These are phyloP conservation scores for Tinea pellionella DNA, from an alignment of 2,888 invertebrate species.

Conservation along the genomic window DNA sequence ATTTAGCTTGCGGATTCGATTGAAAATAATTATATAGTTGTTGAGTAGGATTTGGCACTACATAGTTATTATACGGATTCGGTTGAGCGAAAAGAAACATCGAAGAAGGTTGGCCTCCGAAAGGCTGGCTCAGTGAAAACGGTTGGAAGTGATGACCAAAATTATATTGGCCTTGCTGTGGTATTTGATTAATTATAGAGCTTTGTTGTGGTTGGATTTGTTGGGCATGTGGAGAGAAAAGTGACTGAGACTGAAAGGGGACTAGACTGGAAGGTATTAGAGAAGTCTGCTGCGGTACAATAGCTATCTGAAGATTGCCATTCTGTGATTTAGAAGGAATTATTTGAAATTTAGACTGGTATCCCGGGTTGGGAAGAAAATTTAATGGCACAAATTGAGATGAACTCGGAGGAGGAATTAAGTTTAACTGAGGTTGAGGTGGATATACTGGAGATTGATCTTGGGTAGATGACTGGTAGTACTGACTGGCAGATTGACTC, in stretches of 20 bases:
- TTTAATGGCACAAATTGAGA: constrained; percentile 51
- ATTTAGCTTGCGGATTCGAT: constrained; percentile 43
- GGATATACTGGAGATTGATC: constrained; percentile 27
- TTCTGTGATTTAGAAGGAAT: constrained; percentile 41
- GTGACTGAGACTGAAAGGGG: constrained; percentile 6
- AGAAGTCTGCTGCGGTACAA: constrained; percentile 33
- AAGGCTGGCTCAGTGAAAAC: constrained; percentile 33
- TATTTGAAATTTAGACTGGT: constrained; percentile 55
- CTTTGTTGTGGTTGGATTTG: constrained; percentile 31
- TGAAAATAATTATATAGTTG: constrained; percentile 53
- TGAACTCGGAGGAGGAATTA: constrained; percentile 33
- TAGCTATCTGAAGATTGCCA: constrained; percentile 46
- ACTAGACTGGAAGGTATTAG: neutral
- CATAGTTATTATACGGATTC: constrained; percentile 43
- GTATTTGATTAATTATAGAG: constrained; percentile 24
- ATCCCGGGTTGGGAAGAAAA: constrained; percentile 50
- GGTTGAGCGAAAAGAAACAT: constrained; percentile 50
- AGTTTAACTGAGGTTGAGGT: constrained; percentile 35
- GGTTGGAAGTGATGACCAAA: constrained; percentile 37
- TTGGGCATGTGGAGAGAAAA: constrained; percentile 26
- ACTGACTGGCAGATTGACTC: constrained; percentile 38
- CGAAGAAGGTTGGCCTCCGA: constrained; percentile 42
- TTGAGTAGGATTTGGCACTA: constrained; percentile 40
- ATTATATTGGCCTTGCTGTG: constrained; percentile 37
- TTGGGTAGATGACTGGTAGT: constrained; percentile 33